These are phyloP conservation scores for Cydia strobilella DNA, from an alignment of 1,140 invertebrate genomes.

Conservation along the genomic window DNA sequence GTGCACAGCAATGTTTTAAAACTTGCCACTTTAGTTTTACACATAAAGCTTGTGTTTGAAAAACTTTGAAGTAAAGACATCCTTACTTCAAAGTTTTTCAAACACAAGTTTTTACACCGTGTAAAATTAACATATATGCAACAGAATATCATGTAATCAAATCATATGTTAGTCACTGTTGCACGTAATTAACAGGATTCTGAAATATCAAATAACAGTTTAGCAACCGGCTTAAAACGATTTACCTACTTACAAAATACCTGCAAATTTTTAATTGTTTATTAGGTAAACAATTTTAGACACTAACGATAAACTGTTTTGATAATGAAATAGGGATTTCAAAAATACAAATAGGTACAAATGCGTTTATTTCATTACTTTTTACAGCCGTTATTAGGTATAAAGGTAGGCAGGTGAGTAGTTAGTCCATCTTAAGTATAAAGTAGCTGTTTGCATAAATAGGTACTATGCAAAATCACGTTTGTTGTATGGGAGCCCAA, in stretches of 20 bases:
- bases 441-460: no score
- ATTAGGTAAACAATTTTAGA: neutral
- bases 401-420: no score
- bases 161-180: slow-evolving; percentile 7
- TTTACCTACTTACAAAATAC: neutral
- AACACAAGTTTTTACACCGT: neutral
- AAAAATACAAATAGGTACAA: no score
- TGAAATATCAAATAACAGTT: neutral
- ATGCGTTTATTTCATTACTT: no score
- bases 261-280: neutral
- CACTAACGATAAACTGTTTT: neutral
- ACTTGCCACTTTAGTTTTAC: no score
- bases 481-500: no score
- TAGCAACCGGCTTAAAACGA: neutral
- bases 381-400: no score
- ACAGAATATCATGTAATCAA: neutral
- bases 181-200: neutral
- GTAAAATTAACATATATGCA: neutral
- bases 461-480: no score
- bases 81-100: no score
- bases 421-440: no score
- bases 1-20: no score
- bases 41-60: neutral
- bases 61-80: no score
- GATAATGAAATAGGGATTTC: neutral